These are phyloP conservation scores for Elachura formosa DNA, from an alignment of 2,113 vertebrate genomes.

Conservation along the genomic window DNA sequence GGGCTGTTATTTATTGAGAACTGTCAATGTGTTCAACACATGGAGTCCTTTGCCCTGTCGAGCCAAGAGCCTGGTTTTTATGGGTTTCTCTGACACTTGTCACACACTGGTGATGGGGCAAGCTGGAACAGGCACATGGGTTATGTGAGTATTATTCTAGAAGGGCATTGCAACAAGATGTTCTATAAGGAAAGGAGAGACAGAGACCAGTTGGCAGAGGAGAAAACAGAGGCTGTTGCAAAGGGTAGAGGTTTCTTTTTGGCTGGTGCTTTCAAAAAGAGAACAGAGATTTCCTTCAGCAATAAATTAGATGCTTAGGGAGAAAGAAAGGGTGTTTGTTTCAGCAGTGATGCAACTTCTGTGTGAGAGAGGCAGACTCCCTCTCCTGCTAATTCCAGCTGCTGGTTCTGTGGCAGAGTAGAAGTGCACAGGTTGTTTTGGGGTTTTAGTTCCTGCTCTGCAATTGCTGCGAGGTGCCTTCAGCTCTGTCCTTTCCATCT, in stretches of 20 bases:
- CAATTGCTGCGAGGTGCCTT: background rate
- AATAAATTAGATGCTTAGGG: conserved; percentile 21
- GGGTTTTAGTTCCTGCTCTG: background rate
- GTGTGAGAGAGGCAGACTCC: background rate
- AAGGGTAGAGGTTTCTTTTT: conserved; percentile 30
- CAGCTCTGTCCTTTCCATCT: background rate
- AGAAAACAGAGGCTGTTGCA: background rate
- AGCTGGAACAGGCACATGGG: background rate
- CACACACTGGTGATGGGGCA: background rate
- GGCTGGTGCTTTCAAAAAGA: conserved; percentile 18
- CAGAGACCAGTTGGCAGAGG: background rate
- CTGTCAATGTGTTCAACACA: conserved; percentile 55
- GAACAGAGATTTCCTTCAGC: conserved; percentile 14
- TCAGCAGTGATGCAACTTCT: background rate
- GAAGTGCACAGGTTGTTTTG: background rate
- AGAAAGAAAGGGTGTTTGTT: conserved; percentile 39
- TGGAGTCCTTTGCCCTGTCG: background rate
- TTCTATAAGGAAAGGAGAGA: background rate
- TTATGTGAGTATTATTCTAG: background rate
- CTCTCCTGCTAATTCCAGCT: background rate
- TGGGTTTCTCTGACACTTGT: conserved; percentile 25
- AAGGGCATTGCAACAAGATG: background rate
- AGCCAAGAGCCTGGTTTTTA: background rate
- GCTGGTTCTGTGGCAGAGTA: background rate
- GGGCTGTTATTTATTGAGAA: conserved; percentile 31